These are phyloP conservation scores for Lucinisca nassula DNA, from an alignment of 2,888 invertebrate species.

Conservation along the genomic window DNA sequence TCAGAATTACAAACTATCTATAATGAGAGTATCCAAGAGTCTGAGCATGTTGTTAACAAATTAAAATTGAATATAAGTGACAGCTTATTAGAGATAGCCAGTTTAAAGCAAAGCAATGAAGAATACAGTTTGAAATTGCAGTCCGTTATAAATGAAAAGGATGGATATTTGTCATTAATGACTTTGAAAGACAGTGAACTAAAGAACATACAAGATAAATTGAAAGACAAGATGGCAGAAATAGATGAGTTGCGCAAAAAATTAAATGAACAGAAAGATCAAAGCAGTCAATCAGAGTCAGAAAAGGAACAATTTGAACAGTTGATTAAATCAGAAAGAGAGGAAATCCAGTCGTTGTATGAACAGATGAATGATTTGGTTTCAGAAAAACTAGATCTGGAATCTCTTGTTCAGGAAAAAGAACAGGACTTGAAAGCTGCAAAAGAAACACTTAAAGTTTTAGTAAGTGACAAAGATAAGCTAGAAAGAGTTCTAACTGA, in stretches of 20 bases:
- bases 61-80: constrained; percentile 1
- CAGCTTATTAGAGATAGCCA: neutral
- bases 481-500: constrained; percentile 58
- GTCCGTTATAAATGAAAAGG: constrained; percentile 40
- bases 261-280: constrained; percentile 44
- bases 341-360: constrained; percentile 71
- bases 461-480: constrained; percentile 60
- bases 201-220: constrained; percentile 35
- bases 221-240: constrained; percentile 61
- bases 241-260: constrained; percentile 45
- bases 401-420: constrained; percentile 66
- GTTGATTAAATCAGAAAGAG: constrained; percentile 58
- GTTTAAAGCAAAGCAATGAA: neutral
- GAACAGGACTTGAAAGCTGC: constrained; percentile 63
- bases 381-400: constrained; percentile 71
- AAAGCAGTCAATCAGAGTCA: constrained; percentile 51
- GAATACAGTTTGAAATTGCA: constrained; percentile 49
- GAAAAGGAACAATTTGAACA: constrained; percentile 64
- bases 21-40: neutral
- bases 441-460: constrained; percentile 50
- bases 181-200: constrained; percentile 59
- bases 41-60: constrained; percentile 24
- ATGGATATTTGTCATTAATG: constrained; percentile 33
- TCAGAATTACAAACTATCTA: constrained; percentile 4
- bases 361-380: constrained; percentile 70